Conservation (phyloP, 92 coral and sea anemone genomes). For the Parazoanthus atlanticus region DNA sequence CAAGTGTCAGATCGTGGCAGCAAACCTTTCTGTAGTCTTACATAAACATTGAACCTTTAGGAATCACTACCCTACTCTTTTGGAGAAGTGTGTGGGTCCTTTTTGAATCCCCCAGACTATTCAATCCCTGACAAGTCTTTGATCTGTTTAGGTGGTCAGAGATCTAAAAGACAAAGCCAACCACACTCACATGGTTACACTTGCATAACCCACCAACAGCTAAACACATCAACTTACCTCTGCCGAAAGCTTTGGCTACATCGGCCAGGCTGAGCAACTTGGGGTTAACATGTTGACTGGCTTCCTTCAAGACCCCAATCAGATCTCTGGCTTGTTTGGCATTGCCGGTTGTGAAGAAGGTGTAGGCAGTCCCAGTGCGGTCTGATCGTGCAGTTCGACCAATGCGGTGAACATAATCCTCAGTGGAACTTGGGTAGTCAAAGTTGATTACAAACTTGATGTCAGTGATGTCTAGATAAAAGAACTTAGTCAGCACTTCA, state of each 20-base stretch:
- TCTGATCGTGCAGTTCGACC: constrained; percentile 99
- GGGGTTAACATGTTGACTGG: constrained; percentile 92
- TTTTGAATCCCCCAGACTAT: too few species aligned
- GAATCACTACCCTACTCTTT: too few species aligned
- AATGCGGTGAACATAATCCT: constrained; percentile 98
- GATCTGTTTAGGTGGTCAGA: too few species aligned
- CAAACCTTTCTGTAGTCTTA: too few species aligned
- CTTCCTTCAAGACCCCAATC: constrained; percentile 84
- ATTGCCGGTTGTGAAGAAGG: constrained; percentile 93
- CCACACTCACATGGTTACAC: too few species aligned
- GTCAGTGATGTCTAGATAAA: constrained; percentile 89
- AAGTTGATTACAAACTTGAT: constrained; percentile 99
- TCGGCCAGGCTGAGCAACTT: constrained; percentile 80
- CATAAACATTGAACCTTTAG: too few species aligned
- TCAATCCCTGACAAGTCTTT: too few species aligned
- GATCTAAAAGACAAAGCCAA: too few species aligned
- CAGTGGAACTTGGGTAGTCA: constrained; percentile 97
- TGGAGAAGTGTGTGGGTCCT: too few species aligned
- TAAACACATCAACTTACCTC: constrained; percentile 59
- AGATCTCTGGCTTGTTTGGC: constrained; percentile 97
- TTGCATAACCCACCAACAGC: not conserved
- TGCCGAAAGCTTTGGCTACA: constrained; percentile 83
- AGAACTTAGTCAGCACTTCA: not conserved
- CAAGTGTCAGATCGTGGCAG: too few species aligned
- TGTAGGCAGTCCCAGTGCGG: constrained; percentile 96